These are phyloP conservation scores for Sphaeridia pumilis DNA, from an alignment of 2,888 invertebrate species.

Conservation along the genomic window DNA sequence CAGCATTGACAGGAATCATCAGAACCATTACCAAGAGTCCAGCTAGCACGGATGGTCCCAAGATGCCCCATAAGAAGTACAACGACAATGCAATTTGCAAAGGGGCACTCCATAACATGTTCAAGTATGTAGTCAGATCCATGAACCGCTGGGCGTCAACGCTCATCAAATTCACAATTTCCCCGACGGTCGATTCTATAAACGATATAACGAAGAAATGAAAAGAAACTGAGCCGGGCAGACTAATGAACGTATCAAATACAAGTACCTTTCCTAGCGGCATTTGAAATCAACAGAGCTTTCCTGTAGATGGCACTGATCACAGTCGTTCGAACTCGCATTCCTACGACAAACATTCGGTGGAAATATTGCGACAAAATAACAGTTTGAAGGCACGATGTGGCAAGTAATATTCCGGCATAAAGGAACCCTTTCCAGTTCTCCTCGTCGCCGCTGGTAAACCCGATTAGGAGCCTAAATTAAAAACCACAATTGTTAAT, in stretches of 20 bases:
- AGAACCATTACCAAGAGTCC: constrained; percentile 48
- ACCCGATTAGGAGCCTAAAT: constrained; percentile 39
- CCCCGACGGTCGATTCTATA: constrained; percentile 64
- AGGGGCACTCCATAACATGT: constrained; percentile 45
- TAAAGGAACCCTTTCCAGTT: constrained; percentile 50
- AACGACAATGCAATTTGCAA: constrained; percentile 45
- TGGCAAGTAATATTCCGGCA: constrained; percentile 45
- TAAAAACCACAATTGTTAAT: constrained; percentile 8
- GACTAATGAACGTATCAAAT: too few species aligned
- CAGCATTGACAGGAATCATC: constrained; percentile 45
- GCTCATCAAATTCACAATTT: constrained; percentile 85
- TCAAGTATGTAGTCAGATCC: constrained; percentile 42
- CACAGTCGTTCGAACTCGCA: constrained; percentile 46
- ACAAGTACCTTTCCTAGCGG: constrained; percentile 30
- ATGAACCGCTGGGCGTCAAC: constrained; percentile 82
- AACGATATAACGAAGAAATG: too few species aligned
- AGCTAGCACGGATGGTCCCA: constrained; percentile 46
- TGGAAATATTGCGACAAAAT: constrained; percentile 48
- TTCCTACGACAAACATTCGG: constrained; percentile 45
- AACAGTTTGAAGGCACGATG: constrained; percentile 45
- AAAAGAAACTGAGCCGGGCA: neutral
- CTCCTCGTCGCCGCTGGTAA: constrained; percentile 37
- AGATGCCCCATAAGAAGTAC: constrained; percentile 43
- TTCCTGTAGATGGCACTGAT: constrained; percentile 49
- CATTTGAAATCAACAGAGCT: constrained; percentile 36